Base-by-base conservation (phyloP, 2,797 vertebrate genomes). In the Corythornis leucogaster region DNA sequence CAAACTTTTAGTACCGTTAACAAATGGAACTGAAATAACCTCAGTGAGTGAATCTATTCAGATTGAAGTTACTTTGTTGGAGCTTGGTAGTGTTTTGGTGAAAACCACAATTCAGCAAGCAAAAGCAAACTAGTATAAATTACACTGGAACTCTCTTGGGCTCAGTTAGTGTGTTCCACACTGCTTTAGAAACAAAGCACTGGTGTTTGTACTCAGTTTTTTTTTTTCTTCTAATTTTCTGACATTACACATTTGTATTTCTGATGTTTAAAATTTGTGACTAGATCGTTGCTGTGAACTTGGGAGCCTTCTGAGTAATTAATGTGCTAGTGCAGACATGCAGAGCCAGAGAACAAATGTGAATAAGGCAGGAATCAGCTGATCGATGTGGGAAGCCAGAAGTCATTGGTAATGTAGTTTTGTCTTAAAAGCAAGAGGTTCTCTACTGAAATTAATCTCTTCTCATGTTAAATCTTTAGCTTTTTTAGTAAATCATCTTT, bases 401-500 rank as follows among this genome's bases (percentile, higher is more conserved):
- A 96, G 71, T 83, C 77, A 80, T 53, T 91, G 57, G 48, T 93
- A 93, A 92, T 5, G 7, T 84, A 67, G 90, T 82, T 70, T 84
- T 82, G 51, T 85, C 61, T 80, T 87, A 91, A 85, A 95, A 90
- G 86, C 81, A 87, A 74, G 58, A 70, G 88, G 50, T 84, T 88
- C 62, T 91, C 66, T 80, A 45, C 85, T 96, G 64, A 95, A 93
- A 93, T 96, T 77, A 96, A 85, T 93, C 55, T 85, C 25, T 93
- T 91, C 87, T 94, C 55, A 43, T 91, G 88, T 87, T 94, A 87
- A 92, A 87, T 85, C 79, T 87, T 93, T 96, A 69, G 80, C 19
- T 96, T 94, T 94, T 96, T 96, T 90, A 94, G 82, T 95, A 96
- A 97, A 91, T 96, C 83, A 78, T 93, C 83, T 88, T 94, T 95